phyloP scores from a whole-genome alignment of 1,140 invertebrate genomes.

The Panonychus citri region DNA sequence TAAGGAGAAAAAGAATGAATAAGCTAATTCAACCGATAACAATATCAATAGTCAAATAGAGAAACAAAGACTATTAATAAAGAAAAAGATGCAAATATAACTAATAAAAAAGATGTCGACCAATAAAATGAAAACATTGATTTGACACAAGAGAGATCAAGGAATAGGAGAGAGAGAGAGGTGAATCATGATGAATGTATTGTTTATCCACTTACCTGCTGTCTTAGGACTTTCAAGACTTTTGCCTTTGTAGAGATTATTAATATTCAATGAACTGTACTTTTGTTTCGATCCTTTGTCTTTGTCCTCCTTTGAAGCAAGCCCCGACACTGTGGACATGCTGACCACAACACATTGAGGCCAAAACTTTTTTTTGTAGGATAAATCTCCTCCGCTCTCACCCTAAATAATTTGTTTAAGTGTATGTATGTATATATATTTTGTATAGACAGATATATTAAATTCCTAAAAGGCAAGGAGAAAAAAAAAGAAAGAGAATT shows the following conservation, averaged over 20 bases:
- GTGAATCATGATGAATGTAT: not conserved
- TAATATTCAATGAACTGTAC: slow-evolving; percentile 85
- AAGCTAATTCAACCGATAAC: not conserved
- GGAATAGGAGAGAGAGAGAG: too few relatives aligned
- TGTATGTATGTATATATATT: too few relatives aligned
- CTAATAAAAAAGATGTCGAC: not conserved
- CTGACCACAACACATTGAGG: slow-evolving; percentile 59
- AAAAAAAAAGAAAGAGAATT: not conserved
- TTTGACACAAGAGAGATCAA: not conserved
- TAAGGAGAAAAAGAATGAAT: not conserved
- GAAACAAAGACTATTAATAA: not conserved
- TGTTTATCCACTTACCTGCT: slow-evolving; percentile 19
- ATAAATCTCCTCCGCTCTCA: not conserved
- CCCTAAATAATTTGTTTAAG: too few relatives aligned
- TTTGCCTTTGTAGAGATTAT: slow-evolving; percentile 82
- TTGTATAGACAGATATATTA: not conserved
- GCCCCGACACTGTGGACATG: slow-evolving; percentile 63
- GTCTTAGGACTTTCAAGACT: slow-evolving; percentile 27
- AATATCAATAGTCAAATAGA: not conserved
- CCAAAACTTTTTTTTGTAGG: not conserved
- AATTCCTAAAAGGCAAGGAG: not conserved
- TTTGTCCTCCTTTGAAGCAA: slow-evolving; percentile 65
- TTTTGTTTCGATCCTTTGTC: slow-evolving; percentile 49
- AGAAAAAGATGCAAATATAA: not conserved
- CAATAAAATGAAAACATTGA: not conserved